Percentiles rank a stretch among this genome's conserved stretches.
Evolutionary conservation across 2,797 vertebrate species (phyloP).

Genomic region (Borostomias antarcticus): DNA sequence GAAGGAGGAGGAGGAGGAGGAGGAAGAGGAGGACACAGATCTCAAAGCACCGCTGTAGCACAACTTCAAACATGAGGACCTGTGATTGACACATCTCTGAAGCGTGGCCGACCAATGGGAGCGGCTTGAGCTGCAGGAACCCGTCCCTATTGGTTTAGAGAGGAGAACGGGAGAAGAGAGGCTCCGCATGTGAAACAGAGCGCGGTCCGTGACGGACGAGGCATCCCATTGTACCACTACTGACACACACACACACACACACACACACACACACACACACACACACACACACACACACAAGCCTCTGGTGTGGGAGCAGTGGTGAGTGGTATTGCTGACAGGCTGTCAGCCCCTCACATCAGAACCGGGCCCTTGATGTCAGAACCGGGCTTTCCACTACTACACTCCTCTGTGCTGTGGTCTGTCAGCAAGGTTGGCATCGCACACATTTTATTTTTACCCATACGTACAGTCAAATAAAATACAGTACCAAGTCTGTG

Average conservation of each 20-base stretch:
- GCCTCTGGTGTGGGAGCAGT: conserved; percentile 35
- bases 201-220: too few species aligned
- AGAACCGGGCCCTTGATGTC: conserved; percentile 33
- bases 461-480: conserved; percentile 12
- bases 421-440: conserved; percentile 52
- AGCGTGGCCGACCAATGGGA: background rate
- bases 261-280: conserved; percentile 7
- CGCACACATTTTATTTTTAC: conserved; percentile 24
- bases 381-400: conserved; percentile 47
- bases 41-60: background rate
- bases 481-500: too few species aligned
- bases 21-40: background rate
- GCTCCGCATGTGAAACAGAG: too few species aligned
- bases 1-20: background rate
- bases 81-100: background rate
- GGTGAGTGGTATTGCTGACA: conserved; percentile 62
- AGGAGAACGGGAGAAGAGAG: too few species aligned
- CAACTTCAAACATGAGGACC: background rate
- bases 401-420: conserved; percentile 16
- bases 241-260: background rate
- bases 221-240: background rate
- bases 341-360: conserved; percentile 42
- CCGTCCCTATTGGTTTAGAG: too few species aligned
- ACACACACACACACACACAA: conserved; percentile 21
- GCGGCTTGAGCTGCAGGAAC: background rate